Evolutionary conservation across 2,888 invertebrate species (phyloP).

Genomic region (Macrostomum cliftonense): DNA sequence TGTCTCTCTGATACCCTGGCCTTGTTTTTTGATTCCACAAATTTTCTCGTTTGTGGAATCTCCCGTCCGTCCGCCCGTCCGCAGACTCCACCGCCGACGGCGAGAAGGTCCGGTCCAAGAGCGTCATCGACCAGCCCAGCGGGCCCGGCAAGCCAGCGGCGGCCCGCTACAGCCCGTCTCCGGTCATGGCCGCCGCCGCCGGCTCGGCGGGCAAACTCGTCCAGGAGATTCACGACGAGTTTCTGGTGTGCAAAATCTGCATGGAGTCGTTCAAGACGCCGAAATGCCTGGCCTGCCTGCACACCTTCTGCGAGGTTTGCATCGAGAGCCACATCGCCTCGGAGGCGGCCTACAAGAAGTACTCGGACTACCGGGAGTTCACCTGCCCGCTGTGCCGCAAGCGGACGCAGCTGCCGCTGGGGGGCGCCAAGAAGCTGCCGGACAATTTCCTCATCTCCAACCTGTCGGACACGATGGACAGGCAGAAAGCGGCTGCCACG

Average conservation of each 20-base stretch:
- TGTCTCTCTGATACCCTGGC: no score
- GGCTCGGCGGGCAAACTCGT: conserved; percentile 27
- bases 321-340: conserved; percentile 36
- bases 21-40: no score
- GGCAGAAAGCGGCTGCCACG: conserved; percentile 17
- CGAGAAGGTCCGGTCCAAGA: no score
- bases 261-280: conserved; percentile 35
- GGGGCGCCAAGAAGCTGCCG: conserved; percentile 37
- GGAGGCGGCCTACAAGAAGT: conserved; percentile 37
- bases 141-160: no score
- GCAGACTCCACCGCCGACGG: no score
- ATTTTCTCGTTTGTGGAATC: no score
- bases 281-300: conserved; percentile 36
- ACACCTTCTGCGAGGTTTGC: conserved; percentile 36
- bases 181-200: conserved; percentile 16
- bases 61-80: no score
- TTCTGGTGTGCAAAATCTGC: conserved; percentile 38
- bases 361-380: conserved; percentile 37
- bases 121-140: no score
- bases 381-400: conserved; percentile 38
- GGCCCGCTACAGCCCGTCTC: not conserved
- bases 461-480: conserved; percentile 29
- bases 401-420: conserved; percentile 35
- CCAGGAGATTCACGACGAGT: conserved; percentile 38
- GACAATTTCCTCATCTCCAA: conserved; percentile 38